Base-by-base conservation (phyloP, 2,888 invertebrate species). In the Watsonalla cultraria region DNA sequence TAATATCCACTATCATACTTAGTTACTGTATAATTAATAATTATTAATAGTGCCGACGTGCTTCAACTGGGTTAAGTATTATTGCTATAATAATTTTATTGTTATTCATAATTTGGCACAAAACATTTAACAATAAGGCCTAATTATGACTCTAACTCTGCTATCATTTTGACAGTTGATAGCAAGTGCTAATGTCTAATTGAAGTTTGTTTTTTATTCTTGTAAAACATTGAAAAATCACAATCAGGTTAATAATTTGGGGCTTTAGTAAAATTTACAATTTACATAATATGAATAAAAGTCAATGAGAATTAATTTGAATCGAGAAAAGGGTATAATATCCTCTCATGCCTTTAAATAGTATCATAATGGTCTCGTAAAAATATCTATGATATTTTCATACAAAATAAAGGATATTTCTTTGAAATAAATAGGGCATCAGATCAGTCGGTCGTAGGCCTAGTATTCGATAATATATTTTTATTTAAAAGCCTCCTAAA, bases 251-350 rank as follows among this genome's bases (percentile, higher is more conserved):
- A 14, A 39, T 13, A 7, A 35, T 51, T 51, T 54, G 57, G 57
- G 57, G 57, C 57, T 54, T 54, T 57, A 57, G 14, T 47, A 51
- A 46, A 46, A 49, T 45, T 51, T 52, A 48, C 47, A 51, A 33
- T 51, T 54, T 54, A 45, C n/a, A 49, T 2, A 24, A 47, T 24
- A 33, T 47, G 11, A n/a, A n/a, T n/a, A n/a, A 47, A 33, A 33
- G 33, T 33, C 48, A 48, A 35, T 35, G 34, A 49, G 15, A 9
- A 13, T 9, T 42, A 4, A 11, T 7, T 48, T 9, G 9, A n/a
- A 35, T n/a, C 13, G 34, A 37, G 8, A 39, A 15, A 5, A 14
- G 1, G 8, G 9, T 14, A 14, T 15, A 5, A 5, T 13, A 11
- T 5, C 35, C 53, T 53, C 53, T 53, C 53, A 49, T 53, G 49